These are phyloP conservation scores for Diacarnus erythraeanus DNA, from an alignment of 37 sponge, comb jelly and placozoan genomes.

Conservation along the genomic window DNA sequence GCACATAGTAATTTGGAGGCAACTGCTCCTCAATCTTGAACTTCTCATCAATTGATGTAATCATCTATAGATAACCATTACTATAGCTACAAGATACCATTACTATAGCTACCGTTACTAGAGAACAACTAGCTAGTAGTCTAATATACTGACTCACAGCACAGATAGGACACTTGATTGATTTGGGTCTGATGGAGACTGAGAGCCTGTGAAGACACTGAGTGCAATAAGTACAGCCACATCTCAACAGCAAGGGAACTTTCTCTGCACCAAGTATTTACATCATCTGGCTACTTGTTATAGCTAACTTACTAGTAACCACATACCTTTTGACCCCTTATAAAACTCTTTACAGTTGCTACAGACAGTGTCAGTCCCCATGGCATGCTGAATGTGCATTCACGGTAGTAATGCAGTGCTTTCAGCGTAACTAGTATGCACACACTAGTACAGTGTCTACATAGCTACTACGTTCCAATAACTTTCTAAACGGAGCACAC, in stretches of 20 bases:
- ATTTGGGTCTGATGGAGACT: neutral
- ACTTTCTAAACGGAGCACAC: slow-evolving; percentile 14
- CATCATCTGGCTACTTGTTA: neutral
- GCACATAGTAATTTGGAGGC: slow-evolving; percentile 31
- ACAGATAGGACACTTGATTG: slow-evolving; percentile 29
- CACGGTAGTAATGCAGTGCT: neutral
- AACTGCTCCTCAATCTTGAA: slow-evolving; percentile 31
- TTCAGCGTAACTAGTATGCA: too few relatives aligned
- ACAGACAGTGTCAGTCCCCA: too few relatives aligned
- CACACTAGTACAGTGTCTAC: too few relatives aligned
- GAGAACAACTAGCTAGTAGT: neutral
- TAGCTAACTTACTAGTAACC: neutral
- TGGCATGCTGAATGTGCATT: neutral
- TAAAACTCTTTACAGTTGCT: neutral
- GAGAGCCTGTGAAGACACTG: slow-evolving; percentile 22
- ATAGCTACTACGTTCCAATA: too few relatives aligned
- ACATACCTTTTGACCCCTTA: neutral
- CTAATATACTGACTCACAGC: slow-evolving; percentile 1
- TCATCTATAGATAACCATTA: neutral
- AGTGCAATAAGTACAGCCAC: slow-evolving; percentile 52
- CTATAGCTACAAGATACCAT: neutral
- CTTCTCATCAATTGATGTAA: neutral
- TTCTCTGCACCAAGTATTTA: neutral
- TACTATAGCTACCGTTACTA: neutral
- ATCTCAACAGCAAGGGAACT: slow-evolving; percentile 36